Evolutionary conservation across 92 coral and sea anemone genomes (phyloP).

Genomic region (Ricordea florida): DNA sequence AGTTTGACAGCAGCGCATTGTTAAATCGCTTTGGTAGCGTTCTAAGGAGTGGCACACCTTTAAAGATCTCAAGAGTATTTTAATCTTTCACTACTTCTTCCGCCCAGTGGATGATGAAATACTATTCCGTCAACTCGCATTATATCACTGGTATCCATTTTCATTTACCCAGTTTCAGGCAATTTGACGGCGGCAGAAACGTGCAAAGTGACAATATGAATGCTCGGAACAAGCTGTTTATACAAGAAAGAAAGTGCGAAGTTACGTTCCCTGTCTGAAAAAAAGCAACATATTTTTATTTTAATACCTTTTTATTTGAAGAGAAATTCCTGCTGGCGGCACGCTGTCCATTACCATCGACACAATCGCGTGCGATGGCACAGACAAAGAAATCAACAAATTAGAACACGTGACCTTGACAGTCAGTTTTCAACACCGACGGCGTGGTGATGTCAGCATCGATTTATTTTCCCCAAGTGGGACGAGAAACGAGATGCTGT

Average conservation of each 20-base stretch:
- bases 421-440: conserved; percentile 95
- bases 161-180: no score
- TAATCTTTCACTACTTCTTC: no score
- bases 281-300: background rate
- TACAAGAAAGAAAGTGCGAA: background rate
- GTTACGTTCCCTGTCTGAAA: conserved; percentile 9
- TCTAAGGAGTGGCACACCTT: no score
- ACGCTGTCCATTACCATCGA: conserved; percentile 96
- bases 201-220: no score
- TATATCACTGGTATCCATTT: no score
- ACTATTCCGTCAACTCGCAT: no score
- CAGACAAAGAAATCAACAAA: conserved; percentile 83
- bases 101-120: no score
- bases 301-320: conserved; percentile 1
- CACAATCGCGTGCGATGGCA: conserved; percentile 92
- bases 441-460: conserved; percentile 98
- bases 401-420: conserved; percentile 94
- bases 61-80: no score
- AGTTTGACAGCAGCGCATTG: no score
- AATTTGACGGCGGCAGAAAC: no score
- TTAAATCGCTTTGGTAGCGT: no score
- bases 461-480: conserved; percentile 98
- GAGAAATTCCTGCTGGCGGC: conserved; percentile 98
- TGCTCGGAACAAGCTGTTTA: no score
- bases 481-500: conserved; percentile 98